A percentile compares a stretch with the other conserved stretches of the same genome.
Conservation (phyloP, 2,113 vertebrate species). For the Nothobranchius furzeri region DNA sequence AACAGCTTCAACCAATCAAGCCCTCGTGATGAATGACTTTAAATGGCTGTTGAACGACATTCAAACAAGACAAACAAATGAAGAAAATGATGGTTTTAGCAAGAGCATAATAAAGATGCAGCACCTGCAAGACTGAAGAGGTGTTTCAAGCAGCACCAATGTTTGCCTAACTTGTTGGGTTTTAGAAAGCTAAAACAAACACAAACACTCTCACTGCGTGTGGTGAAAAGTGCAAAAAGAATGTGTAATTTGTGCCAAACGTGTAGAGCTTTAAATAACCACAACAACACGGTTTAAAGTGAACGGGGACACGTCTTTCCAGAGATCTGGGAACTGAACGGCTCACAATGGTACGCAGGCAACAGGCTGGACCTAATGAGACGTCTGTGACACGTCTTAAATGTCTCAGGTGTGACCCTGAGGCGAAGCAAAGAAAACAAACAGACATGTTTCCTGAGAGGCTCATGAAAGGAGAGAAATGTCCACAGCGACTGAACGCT, state of each 20-base stretch:
- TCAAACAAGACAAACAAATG: slow-evolving; percentile 1
- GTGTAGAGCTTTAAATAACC: slow-evolving; percentile 28
- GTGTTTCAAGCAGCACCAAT: slow-evolving; percentile 1
- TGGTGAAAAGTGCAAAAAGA: slow-evolving; percentile 32
- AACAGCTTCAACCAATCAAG: slow-evolving; percentile 12
- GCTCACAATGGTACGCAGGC: slow-evolving; percentile 39
- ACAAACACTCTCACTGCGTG: slow-evolving; percentile 13
- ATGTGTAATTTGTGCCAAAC: slow-evolving; percentile 26
- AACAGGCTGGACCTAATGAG: slow-evolving; percentile 43
- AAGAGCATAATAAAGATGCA: not conserved
- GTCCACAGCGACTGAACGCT: slow-evolving; percentile 8
- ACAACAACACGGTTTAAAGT: slow-evolving; percentile 13
- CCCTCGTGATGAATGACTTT: slow-evolving; percentile 13
- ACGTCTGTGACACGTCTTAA: slow-evolving; percentile 31
- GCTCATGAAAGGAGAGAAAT: slow-evolving; percentile 27
- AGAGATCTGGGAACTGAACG: not conserved
- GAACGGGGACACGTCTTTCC: slow-evolving; percentile 19
- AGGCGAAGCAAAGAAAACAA: slow-evolving; percentile 44
- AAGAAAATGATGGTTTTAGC: slow-evolving; percentile 15
- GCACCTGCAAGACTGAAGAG: slow-evolving; percentile 21
- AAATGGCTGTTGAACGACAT: slow-evolving; percentile 9
- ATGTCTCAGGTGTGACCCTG: slow-evolving; percentile 27
- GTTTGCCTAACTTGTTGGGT: not conserved
- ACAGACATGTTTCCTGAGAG: slow-evolving; percentile 14
- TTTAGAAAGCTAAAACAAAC: not conserved